phyloP scores from a whole-genome alignment of 2,797 vertebrate species.

The Onychomys leucogaster region DNA sequence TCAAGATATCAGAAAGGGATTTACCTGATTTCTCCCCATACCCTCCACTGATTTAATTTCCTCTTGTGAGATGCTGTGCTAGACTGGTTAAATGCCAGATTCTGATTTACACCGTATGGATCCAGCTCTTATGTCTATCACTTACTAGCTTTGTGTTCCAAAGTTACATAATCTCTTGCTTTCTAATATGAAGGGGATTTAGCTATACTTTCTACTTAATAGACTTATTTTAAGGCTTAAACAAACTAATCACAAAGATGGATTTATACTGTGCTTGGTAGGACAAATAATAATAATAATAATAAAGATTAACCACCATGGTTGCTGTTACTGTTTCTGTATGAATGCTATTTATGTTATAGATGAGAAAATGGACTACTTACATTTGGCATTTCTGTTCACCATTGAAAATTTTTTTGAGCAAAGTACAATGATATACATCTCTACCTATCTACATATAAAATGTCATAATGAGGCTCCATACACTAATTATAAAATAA shows the following conservation, averaged over 20 bases:
- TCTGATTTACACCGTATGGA: not conserved
- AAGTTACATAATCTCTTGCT: slow-evolving; percentile 5
- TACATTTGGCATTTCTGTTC: not conserved
- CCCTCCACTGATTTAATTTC: not conserved
- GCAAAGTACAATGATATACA: not conserved
- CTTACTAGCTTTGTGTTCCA: not conserved
- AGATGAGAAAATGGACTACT: not conserved
- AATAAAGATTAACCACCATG: not conserved
- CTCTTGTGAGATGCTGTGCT: not conserved
- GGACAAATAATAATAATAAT: not conserved
- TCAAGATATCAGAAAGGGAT: not conserved
- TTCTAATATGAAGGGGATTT: not conserved
- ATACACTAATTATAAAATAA: not conserved
- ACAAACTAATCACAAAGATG: not conserved
- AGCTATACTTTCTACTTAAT: not conserved
- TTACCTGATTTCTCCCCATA: not conserved
- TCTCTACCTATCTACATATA: not conserved
- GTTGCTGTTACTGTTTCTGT: not conserved
- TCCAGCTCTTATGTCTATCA: not conserved
- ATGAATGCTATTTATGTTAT: not conserved
- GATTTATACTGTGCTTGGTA: not conserved
- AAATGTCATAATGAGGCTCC: not conserved
- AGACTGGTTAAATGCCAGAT: not conserved
- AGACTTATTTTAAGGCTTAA: slow-evolving; percentile 22
- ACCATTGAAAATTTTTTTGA: not conserved